These are phyloP conservation scores for Sinonovacula constricta DNA, from an alignment of 1,140 invertebrate genomes.

Conservation along the genomic window DNA sequence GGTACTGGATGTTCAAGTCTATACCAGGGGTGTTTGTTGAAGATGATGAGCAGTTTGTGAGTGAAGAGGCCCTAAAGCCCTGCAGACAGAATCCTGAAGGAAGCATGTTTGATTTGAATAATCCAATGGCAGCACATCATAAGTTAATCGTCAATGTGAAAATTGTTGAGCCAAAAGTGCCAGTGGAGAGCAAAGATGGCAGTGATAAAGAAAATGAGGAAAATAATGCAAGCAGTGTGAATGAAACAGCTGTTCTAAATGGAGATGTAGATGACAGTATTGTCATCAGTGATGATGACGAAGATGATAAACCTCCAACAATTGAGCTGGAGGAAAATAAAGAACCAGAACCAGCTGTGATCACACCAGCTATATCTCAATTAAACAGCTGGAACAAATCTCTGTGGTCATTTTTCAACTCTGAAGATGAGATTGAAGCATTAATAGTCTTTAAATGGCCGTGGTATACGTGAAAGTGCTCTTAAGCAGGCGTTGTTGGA, in stretches of 20 bases:
- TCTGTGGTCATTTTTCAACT: conserved; percentile 88
- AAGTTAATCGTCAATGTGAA: conserved; percentile 2
- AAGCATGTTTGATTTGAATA: conserved; percentile 45
- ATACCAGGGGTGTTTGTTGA: conserved; percentile 85
- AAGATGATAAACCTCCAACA: conserved; percentile 32
- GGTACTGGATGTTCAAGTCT: conserved; percentile 91
- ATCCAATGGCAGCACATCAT: conserved; percentile 24
- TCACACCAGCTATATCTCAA: conserved; percentile 56
- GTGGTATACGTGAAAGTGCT: conserved; percentile 89
- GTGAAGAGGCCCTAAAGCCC: conserved; percentile 55
- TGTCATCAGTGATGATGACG: conserved; percentile 59
- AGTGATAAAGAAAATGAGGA: conserved; percentile 89
- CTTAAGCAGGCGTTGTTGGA: conserved; percentile 85
- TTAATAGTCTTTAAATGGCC: conserved; percentile 87
- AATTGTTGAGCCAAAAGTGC: conserved; percentile 58
- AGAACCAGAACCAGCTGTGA: conserved; percentile 46
- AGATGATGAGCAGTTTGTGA: conserved; percentile 70
- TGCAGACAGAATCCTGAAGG: conserved; percentile 49
- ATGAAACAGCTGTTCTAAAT: conserved; percentile 7
- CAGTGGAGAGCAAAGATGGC: conserved; percentile 76
- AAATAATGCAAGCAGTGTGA: conserved; percentile 43
- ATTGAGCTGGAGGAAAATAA: conserved; percentile 24
- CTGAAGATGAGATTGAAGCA: conserved; percentile 85
- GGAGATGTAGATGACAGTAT: conserved; percentile 17
- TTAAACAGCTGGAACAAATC: conserved; percentile 50